Evolutionary conservation across 2,888 invertebrate genomes (phyloP), one percentile per base, ranked within the genome.

Genomic region (Crocallis elinguaria): DNA sequence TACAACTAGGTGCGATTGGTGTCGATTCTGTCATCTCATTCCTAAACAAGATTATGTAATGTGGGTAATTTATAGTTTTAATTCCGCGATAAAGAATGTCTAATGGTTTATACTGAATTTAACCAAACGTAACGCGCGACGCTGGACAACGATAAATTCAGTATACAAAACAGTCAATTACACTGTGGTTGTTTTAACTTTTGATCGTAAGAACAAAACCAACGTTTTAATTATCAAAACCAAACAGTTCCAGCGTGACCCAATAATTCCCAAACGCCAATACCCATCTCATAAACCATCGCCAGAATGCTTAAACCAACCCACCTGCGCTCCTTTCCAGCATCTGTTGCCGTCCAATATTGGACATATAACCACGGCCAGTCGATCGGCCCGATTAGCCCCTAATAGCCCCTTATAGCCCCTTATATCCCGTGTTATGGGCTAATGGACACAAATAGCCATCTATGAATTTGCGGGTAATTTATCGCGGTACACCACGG

Each of bases 371-470:
- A n/a, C 67, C 63, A 27, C 2, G 30, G 35, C 38, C 43, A 36
- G 35, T 35, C 45, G 42, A 48, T 49, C 32, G 54, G 60, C 60
- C 50, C 64, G 76, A 84, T 84, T 83, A 83, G 75, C 62, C 59
- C 51, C 62, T 79, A 84, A 84, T 82, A 73, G 78, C 74, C 63
- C 35, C 55, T 55, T 45, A 84, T 82, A 73, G 78, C 74, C 63
- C 35, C 55, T 55, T 45, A 49, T 50, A 51, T 48, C 51, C 54
- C 51, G 33, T 52, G 66, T 77, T 76, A 79, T 75, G 62, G 73
- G 68, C 66, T 52, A 60, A 59, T 63, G 58, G 57, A 44, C 67
- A 64, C 71, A 72, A 77, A 80, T 73, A 71, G 71, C 73, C 56
- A 52, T 62, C 73, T 72, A 74, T 75, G 75, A 73, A 75, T 75